Percentiles rank a stretch among this genome's conserved stretches.
Evolutionary conservation across 1,140 invertebrate genomes (phyloP).

Genomic region (Phenacoccus solenopsis): DNA sequence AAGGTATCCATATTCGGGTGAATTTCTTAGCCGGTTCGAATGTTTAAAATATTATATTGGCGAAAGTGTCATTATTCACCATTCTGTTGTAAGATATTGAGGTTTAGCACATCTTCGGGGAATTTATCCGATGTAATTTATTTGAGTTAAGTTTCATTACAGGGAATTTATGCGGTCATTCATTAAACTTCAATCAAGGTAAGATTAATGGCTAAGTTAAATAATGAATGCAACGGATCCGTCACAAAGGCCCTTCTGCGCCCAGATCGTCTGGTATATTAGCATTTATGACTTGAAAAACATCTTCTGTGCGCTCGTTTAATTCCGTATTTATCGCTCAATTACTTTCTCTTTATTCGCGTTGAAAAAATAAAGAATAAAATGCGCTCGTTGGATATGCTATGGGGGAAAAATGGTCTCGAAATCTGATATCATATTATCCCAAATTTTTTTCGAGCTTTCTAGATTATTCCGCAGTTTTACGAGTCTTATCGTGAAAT

Average conservation of each 20-base stretch:
- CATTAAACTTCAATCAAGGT: constrained; percentile 2
- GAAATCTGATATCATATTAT: too few relatives aligned
- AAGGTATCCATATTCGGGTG: too few relatives aligned
- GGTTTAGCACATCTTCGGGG: neutral
- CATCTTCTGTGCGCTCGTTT: neutral
- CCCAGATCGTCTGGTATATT: neutral
- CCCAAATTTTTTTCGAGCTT: too few relatives aligned
- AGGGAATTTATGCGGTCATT: neutral
- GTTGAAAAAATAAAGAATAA: too few relatives aligned
- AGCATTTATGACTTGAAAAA: neutral
- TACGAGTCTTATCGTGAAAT: too few relatives aligned
- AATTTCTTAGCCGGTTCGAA: too few relatives aligned
- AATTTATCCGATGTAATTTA: neutral
- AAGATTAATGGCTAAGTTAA: neutral
- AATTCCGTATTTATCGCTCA: too few relatives aligned
- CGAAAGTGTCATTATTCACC: neutral
- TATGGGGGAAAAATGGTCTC: too few relatives aligned
- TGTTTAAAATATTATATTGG: too few relatives aligned
- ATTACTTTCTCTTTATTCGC: too few relatives aligned
- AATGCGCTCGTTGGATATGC: too few relatives aligned
- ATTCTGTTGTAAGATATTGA: neutral
- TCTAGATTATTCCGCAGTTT: too few relatives aligned
- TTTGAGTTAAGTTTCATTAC: neutral
- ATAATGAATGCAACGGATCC: neutral
- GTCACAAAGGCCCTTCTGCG: neutral